Evolutionary conservation across 1,140 invertebrate species (phyloP), one percentile per base, ranked within the genome.

Genomic region (Drosophila busckii): DNA sequence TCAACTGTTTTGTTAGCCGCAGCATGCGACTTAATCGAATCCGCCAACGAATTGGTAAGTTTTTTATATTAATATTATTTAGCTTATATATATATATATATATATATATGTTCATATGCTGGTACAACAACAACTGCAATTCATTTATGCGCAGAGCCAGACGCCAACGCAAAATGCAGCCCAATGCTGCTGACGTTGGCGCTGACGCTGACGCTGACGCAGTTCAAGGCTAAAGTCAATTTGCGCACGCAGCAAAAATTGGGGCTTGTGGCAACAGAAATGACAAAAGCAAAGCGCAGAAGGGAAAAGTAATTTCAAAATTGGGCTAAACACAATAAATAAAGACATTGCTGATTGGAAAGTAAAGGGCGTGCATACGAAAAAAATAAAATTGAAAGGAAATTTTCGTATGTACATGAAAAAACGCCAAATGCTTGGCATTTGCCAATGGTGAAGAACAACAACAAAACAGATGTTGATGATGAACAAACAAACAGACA

Each of bases 381-480:
- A 63, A 53, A 53, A 70, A 63, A 59, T 63, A 58, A 46, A 67
- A 70, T 63, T 69, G 60, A 49, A 59, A 64, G 64, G 37, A 37
- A 48, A 70, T 70, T 62, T 38, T 56, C 44, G 41, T n/a, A 56
- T 32, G 42, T 23, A 46, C 28, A 15, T 3, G 16, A 70, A 67
- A 58, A 45, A 28, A 56, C 63, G 50, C 55, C 54, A 55, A 56
- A 41, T 56, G 41, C 42, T 62, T 56, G 10, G 37, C n/a, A 49
- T 35, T 40, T 29, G 25, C 26, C 49, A 45, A 6, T 48, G n/a
- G n/a, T n/a, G n/a, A 42, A 22, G 44, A 41, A 15, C 16, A 40
- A 7, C 16, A 16, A 35, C 20, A 38, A 23, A 19, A 38, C 23
- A 44, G 26, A 29, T 44, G 16, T 17, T 44, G 28, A 31, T 44